phyloP scores from a whole-genome alignment of 64 coral and sea anemone species.

The Anthopleura sola region DNA sequence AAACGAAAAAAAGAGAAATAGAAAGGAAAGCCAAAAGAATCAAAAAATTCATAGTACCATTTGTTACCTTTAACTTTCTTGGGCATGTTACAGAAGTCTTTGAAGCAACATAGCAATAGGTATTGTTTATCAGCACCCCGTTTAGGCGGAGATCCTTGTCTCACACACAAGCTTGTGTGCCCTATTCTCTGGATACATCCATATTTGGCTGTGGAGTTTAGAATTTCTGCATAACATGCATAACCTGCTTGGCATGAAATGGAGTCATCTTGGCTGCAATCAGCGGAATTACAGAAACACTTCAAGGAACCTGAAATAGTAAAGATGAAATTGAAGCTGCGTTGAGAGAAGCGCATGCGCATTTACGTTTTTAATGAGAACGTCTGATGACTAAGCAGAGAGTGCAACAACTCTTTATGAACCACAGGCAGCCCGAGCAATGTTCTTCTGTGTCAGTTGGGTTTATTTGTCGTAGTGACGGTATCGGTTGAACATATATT shows the following conservation, averaged over 20 bases:
- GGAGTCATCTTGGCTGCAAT: background rate
- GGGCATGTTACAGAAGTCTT: constrained; percentile 6
- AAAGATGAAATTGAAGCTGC: background rate
- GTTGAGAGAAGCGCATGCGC: too few relatives aligned
- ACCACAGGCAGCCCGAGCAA: too few relatives aligned
- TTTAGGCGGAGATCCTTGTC: background rate
- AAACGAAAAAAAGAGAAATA: background rate
- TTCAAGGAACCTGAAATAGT: background rate
- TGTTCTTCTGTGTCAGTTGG: too few relatives aligned
- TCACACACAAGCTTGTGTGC: background rate
- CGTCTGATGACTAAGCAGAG: too few relatives aligned
- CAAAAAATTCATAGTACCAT: too few relatives aligned
- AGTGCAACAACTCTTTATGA: too few relatives aligned
- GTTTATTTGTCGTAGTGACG: too few relatives aligned
- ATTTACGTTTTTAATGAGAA: too few relatives aligned
- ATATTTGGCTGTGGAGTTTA: background rate
- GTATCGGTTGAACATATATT: too few relatives aligned
- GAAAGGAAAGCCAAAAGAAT: background rate
- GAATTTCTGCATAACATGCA: constrained; percentile 16
- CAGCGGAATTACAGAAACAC: constrained; percentile 3
- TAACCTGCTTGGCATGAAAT: background rate
- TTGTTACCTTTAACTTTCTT: background rate
- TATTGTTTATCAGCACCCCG: background rate
- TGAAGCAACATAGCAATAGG: constrained; percentile 4
- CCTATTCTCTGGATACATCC: background rate